phyloP scores from a whole-genome alignment of 2,797 vertebrate species.

The Sebastes variabilis region DNA sequence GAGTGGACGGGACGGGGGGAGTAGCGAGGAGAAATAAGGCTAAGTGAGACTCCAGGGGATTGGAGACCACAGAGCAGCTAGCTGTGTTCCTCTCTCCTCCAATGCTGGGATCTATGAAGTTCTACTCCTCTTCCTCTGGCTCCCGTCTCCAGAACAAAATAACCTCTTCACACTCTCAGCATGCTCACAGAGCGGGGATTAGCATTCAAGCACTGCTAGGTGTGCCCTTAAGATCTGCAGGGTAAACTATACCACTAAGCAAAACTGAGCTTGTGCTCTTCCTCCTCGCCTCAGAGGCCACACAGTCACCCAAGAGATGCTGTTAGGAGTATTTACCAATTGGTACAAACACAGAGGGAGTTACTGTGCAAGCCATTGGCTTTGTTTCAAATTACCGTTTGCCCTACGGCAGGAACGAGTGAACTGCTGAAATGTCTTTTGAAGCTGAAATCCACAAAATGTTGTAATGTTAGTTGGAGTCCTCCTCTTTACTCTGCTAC shows the following conservation, averaged over 20 bases:
- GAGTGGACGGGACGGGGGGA: conserved; percentile 17
- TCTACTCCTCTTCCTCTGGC: conserved; percentile 9
- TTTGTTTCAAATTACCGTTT: conserved; percentile 1
- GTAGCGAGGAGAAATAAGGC: conserved; percentile 54
- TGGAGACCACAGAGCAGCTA: conserved; percentile 52
- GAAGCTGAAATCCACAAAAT: neutral
- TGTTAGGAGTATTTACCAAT: conserved; percentile 24
- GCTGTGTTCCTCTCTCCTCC: conserved; percentile 24
- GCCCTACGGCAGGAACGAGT: neutral
- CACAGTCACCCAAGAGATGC: conserved; percentile 29
- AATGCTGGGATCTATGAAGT: conserved; percentile 9
- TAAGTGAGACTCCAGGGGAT: conserved; percentile 71
- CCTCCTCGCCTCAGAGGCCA: conserved; percentile 11
- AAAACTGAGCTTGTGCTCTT: conserved; percentile 9
- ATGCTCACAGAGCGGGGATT: conserved; percentile 20
- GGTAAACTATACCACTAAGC: conserved; percentile 6
- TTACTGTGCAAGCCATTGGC: conserved; percentile 2
- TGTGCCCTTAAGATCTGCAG: neutral
- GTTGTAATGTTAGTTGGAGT: neutral
- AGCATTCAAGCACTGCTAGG: conserved; percentile 15
- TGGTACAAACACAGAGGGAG: neutral
- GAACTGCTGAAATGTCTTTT: neutral
- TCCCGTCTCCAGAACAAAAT: conserved; percentile 28
- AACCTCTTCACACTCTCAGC: conserved; percentile 21
- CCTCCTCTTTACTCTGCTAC: neutral